These are phyloP conservation scores for Sphyrna mokarran DNA, from an alignment of 2,113 vertebrate genomes.

Conservation along the genomic window DNA sequence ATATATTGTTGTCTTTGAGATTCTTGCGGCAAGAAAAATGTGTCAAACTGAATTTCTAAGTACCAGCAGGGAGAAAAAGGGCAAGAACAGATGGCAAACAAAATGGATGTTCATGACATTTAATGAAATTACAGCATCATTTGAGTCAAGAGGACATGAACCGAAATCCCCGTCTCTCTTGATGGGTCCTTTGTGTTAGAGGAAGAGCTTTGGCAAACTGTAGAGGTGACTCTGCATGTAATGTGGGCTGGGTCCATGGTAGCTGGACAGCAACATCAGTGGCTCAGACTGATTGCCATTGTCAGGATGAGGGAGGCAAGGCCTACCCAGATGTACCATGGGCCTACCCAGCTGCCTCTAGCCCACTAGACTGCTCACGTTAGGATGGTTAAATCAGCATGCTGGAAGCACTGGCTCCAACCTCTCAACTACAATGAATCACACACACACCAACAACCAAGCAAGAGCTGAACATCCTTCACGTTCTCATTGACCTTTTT, in stretches of 20 bases:
- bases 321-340: not conserved
- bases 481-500: not conserved
- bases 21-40: not conserved
- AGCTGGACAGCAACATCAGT: not conserved
- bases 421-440: not conserved
- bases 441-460: not conserved
- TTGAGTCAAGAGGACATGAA: not conserved
- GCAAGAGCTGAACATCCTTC: not conserved
- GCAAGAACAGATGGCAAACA: not conserved
- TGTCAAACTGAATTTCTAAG: not conserved
- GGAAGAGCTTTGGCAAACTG: not conserved
- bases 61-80: not conserved
- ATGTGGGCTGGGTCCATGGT: not conserved
- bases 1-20: not conserved
- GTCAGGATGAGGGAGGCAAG: not conserved
- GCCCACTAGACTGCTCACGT: not conserved
- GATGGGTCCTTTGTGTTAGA: not conserved
- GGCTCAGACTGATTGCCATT: not conserved
- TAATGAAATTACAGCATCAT: not conserved
- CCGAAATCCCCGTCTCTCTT: not conserved
- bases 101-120: not conserved
- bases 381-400: not conserved
- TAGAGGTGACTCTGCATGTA: not conserved
- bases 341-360: not conserved
- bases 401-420: not conserved